Percentiles rank a stretch among this genome's conserved stretches.
Conservation (phyloP, 2,888 invertebrate genomes). For the Tortricodes alternella region DNA sequence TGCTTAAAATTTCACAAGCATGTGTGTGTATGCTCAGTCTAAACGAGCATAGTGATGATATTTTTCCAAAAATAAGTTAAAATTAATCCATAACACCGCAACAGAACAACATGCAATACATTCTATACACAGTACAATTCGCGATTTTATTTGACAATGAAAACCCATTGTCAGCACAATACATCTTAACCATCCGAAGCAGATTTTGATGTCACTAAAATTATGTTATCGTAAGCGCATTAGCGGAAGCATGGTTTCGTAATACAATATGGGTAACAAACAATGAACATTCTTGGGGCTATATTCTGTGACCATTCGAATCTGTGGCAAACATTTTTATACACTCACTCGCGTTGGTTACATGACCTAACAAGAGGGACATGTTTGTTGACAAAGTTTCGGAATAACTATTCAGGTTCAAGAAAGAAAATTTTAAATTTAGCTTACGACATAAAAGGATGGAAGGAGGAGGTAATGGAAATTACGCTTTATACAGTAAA, state of each 20-base stretch:
- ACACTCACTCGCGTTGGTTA: neutral
- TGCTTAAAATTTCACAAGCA: no score
- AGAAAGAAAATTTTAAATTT: no score
- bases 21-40: no score
- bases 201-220: constrained; percentile 31
- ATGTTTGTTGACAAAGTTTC: no score
- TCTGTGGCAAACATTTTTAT: neutral
- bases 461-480: no score
- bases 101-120: no score
- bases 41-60: no score
- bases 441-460: no score
- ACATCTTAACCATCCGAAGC: constrained; percentile 5
- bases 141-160: constrained; percentile 8
- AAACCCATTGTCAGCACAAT: constrained; percentile 23
- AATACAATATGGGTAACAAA: constrained; percentile 34
- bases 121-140: constrained; percentile 15
- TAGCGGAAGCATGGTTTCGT: constrained; percentile 30
- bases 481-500: neutral
- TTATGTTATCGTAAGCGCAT: constrained; percentile 31
- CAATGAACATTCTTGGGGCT: constrained; percentile 30
- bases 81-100: no score
- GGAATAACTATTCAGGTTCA: no score
- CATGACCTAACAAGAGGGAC: neutral
- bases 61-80: no score
- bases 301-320: constrained; percentile 14